Base-by-base conservation (phyloP, 2,113 vertebrate genomes). In the Pogona vitticeps region DNA sequence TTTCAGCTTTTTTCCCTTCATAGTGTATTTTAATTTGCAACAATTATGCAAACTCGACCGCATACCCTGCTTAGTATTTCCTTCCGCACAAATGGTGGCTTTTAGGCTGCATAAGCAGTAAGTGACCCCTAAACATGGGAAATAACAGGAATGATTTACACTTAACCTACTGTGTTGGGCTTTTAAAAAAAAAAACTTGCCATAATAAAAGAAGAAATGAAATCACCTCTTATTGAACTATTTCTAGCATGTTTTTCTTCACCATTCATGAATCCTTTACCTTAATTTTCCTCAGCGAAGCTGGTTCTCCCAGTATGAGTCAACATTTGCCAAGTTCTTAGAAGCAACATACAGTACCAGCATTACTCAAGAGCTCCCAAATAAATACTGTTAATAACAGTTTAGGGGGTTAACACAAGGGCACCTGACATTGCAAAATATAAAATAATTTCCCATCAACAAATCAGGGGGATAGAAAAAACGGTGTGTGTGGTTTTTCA, bases 171-270 rank as follows among this genome's bases (percentile, higher is more conserved):
- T 21, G 18, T 63, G 61, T 63, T n/a, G n/a, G n/a, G n/a, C 21
- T 59, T 36, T 58, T 52, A 52, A 52, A 52, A 68, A 85, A 77
- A 46, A 40, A 10, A 79, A 7, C 21, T 40, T 79, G 28, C 28
- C 72, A 59, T 46, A 70, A 61, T 59, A 86, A 86, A 80, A 86
- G 68, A 26, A 59, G 56, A n/a, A 72, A 72, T 42, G 20, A 73
- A 73, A 72, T 23, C 10, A 86, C 59, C 38, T 61, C 26, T 52
- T 36, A 79, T 18, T 80, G 38, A 72, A 26, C 36, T 72, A 28
- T 86, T 52, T 40, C 65, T 40, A 42, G 26, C 36, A 80, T 23
- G 26, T 38, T 56, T 38, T 68, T n/a, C 67, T 71, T 80, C 65
- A 40, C 46, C 36, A 28, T 61, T 61, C 33, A 71, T n/a, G 52